A percentile compares a stretch with the other conserved stretches of the same genome.
Evolutionary conservation across 1,140 invertebrate genomes (phyloP).

Genomic region (Pseudomyrmex gracilis): DNA sequence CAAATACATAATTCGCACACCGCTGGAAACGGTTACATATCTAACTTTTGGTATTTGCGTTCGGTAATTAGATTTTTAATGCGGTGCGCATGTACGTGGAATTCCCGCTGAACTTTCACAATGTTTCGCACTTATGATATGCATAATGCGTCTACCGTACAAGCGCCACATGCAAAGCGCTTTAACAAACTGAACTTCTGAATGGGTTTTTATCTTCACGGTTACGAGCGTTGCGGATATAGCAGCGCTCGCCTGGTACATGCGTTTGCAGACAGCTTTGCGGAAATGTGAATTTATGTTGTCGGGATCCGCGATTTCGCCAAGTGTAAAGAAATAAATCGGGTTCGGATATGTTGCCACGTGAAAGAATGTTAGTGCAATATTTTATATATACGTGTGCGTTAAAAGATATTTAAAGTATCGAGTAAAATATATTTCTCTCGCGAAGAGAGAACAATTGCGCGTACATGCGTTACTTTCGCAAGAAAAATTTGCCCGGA

Average conservation of each 20-base stretch:
- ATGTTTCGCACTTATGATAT: neutral
- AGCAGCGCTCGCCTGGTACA: constrained; percentile 10
- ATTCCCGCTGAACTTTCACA: constrained; percentile 2
- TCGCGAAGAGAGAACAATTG: too few species aligned
- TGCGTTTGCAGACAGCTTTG: constrained; percentile 35
- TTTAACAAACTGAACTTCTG: constrained; percentile 34
- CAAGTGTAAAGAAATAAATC: constrained; percentile 6
- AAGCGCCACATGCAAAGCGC: neutral
- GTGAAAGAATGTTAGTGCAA: neutral
- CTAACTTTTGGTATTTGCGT: neutral
- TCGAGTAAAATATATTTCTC: too few species aligned
- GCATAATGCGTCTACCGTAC: neutral
- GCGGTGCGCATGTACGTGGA: neutral
- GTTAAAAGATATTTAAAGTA: too few species aligned
- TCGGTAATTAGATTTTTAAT: constrained; percentile 11
- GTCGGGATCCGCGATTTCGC: constrained; percentile 21
- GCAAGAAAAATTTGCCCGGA: too few species aligned
- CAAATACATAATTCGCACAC: neutral
- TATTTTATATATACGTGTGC: too few species aligned
- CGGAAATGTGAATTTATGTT: constrained; percentile 53
- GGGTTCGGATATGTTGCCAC: neutral
- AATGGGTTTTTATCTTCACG: constrained; percentile 48
- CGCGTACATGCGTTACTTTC: too few species aligned
- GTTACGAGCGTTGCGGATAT: constrained; percentile 32
- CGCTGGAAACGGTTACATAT: neutral